Evolutionary conservation across 2,797 vertebrate species (phyloP).

Genomic region (Psittacula derbiana): DNA sequence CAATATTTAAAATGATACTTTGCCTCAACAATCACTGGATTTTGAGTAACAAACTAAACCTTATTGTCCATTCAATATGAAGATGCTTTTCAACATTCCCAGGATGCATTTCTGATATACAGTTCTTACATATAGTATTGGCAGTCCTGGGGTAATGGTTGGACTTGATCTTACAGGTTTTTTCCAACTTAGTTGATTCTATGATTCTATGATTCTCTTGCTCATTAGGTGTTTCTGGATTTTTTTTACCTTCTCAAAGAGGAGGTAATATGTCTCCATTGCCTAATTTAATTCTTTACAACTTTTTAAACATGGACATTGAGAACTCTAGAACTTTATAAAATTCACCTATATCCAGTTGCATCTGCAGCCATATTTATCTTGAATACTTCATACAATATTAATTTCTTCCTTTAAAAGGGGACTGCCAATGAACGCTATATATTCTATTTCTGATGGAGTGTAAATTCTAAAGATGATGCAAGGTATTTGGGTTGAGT

Average conservation of each 20-base stretch:
- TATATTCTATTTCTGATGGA: not conserved
- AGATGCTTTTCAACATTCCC: not conserved
- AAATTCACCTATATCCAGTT: not conserved
- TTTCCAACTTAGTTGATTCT: not conserved
- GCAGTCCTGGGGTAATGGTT: not conserved
- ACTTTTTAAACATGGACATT: not conserved
- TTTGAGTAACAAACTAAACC: not conserved
- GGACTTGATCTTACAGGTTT: not conserved
- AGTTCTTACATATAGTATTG: not conserved
- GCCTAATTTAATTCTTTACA: not conserved
- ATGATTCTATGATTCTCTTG: not conserved
- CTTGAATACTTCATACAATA: not conserved
- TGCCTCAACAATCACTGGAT: not conserved
- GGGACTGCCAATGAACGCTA: not conserved
- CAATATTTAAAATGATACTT: not conserved
- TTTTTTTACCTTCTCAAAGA: not conserved
- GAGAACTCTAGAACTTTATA: not conserved
- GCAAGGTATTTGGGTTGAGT: not conserved
- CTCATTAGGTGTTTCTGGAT: not conserved
- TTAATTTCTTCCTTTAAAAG: not conserved
- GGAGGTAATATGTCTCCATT: not conserved
- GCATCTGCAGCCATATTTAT: not conserved
- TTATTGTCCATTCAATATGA: not conserved
- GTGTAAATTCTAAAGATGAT: not conserved
- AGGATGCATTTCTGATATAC: not conserved